Evolutionary conservation across 2,888 invertebrate genomes (phyloP).

Genomic region (Protodeltote pygarga): DNA sequence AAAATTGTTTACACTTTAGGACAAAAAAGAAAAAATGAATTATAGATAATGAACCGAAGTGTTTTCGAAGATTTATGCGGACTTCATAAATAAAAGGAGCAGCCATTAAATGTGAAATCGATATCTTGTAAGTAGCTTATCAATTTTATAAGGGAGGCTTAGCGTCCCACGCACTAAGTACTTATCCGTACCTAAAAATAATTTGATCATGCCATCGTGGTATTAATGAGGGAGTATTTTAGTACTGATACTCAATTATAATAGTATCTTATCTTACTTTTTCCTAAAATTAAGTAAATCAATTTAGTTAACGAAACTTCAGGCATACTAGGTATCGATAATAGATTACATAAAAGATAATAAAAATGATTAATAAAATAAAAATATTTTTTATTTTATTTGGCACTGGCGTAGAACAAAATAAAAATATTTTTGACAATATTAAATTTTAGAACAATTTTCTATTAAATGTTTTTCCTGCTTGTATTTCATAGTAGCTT

Average conservation of each 20-base stretch:
- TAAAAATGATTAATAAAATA: no score
- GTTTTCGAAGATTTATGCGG: constrained; percentile 33
- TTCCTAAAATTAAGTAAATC: no score
- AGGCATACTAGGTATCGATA: no score
- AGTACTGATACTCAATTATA: not conserved
- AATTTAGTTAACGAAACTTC: no score
- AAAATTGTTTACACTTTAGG: not conserved
- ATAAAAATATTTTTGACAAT: no score
- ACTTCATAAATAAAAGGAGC: constrained; percentile 19
- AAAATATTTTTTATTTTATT: no score
- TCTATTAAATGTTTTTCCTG: no score
- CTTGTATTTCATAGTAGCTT: no score
- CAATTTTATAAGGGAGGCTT: constrained; percentile 73
- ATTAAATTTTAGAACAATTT: no score
- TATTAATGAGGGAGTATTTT: constrained; percentile 10
- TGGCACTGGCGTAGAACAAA: no score
- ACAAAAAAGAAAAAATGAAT: not conserved
- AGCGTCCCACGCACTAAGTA: constrained; percentile 55
- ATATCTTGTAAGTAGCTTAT: constrained; percentile 75
- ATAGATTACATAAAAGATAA: no score
- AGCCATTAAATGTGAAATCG: constrained; percentile 56
- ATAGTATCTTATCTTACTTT: not conserved
- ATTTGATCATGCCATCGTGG: not conserved
- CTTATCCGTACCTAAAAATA: constrained; percentile 46
- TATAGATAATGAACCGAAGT: constrained; percentile 1